phyloP scores from a whole-genome alignment of 64 coral and sea anemone genomes.

The Dendrophyllia cribrosa region DNA sequence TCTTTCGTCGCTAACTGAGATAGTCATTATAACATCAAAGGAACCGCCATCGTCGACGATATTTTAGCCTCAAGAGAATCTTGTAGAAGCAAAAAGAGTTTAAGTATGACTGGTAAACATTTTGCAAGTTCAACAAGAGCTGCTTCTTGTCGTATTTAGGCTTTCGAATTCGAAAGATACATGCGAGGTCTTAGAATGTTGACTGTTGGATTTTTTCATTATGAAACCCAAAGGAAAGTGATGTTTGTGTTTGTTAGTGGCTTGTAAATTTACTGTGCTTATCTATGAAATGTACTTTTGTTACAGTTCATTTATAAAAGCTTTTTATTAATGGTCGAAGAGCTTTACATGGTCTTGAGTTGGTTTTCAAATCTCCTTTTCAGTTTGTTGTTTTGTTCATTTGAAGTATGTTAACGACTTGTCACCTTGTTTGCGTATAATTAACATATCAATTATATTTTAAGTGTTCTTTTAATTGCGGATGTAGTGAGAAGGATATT shows the following conservation, averaged over 20 bases:
- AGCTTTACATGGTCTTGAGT: neutral
- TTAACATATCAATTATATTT: constrained; percentile 15
- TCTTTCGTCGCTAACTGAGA: neutral
- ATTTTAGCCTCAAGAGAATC: neutral
- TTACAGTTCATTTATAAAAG: too few relatives aligned
- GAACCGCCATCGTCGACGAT: neutral
- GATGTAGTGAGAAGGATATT: too few relatives aligned
- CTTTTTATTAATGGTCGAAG: too few relatives aligned
- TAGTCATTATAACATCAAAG: neutral
- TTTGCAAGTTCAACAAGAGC: too few relatives aligned
- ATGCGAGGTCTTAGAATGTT: neutral
- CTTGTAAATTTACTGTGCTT: neutral
- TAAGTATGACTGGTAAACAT: too few relatives aligned
- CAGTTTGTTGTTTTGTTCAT: neutral
- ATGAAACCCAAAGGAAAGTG: neutral
- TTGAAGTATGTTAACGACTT: neutral
- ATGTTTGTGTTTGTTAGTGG: neutral
- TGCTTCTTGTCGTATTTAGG: too few relatives aligned
- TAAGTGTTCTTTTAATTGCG: neutral
- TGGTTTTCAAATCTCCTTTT: neutral
- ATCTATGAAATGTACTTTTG: too few relatives aligned
- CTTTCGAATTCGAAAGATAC: neutral
- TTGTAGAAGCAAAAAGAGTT: too few relatives aligned
- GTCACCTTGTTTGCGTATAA: neutral
- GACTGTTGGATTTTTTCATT: neutral